Evolutionary conservation across 2,797 vertebrate genomes (phyloP), one percentile per base, ranked within the genome.

Genomic region (Yasuhikotakia modesta): DNA sequence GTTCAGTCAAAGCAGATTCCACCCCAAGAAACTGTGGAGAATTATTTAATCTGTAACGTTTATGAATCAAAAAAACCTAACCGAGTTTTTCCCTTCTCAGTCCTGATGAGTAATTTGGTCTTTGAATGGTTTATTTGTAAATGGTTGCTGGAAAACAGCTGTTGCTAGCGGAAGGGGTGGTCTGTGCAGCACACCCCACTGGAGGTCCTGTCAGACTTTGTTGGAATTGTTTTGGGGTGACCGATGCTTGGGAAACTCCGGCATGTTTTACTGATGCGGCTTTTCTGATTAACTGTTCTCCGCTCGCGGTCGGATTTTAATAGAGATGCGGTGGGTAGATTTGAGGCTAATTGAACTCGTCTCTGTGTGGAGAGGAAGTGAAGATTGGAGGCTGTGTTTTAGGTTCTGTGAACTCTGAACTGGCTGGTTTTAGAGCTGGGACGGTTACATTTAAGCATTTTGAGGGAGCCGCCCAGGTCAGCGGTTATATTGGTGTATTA

Each of bases 141-240:
- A 80, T 76, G 85, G 91, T 92, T 89, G 90, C 87, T 90, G 88
- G 90, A 89, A 91, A 90, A 92, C 90, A 90, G 89, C 87, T 39
- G 77, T 66, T 76, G 83, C 83, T 85, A 85, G 81, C 77, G 81
- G 83, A 84, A 74, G 32, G 22, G 72, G 84, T 45, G 46, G 85
- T 76, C 78, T 48, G 46, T 27, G 32, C 53, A 84, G 50, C 87
- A 86, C 85, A 73, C 89, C 90, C 86, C 53, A 80, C 81, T 80
- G 83, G 73, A 73, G 68, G 79, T 79, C 73, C 50, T 27, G 79
- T 78, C 79, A 61, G 73, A 67, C 52, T 57, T 66, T 71, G 78
- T 81, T 85, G 75, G 69, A 84, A 85, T 83, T 84, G 64, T 75
- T 60, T 64, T 32, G 24, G 39, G 63, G 79, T 79, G 82, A 88